Conservation (phyloP, 2,888 invertebrate genomes). For the Silvanus unidentatus region DNA sequence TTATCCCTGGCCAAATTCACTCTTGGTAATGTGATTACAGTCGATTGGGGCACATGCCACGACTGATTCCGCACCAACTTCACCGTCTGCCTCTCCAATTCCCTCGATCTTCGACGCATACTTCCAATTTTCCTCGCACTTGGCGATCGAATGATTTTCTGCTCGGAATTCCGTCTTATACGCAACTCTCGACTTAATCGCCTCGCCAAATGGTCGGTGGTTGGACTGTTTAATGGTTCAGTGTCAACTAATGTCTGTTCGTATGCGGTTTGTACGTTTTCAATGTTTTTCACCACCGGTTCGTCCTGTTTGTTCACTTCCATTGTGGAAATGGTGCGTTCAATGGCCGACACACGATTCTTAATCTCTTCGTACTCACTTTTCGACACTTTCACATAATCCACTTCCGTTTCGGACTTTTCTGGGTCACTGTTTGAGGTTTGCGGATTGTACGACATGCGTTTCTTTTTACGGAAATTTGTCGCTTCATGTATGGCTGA, state of each 20-base stretch:
- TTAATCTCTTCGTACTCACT: constrained; percentile 74
- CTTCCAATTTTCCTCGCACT: constrained; percentile 77
- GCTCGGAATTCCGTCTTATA: constrained; percentile 63
- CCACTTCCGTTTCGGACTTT: constrained; percentile 32
- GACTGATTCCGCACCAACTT: constrained; percentile 59
- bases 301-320: constrained; percentile 41
- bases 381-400: constrained; percentile 67
- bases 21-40: constrained; percentile 29
- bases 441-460: constrained; percentile 11
- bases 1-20: constrained; percentile 51
- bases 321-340: constrained; percentile 58
- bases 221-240: constrained; percentile 55
- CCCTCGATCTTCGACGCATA: constrained; percentile 65
- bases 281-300: constrained; percentile 48
- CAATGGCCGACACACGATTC: constrained; percentile 66
- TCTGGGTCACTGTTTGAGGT: neutral
- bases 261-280: constrained; percentile 65
- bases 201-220: constrained; percentile 65
- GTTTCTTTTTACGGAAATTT: constrained; percentile 33
- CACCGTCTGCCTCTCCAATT: constrained; percentile 42
- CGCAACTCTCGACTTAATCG: constrained; percentile 67
- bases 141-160: constrained; percentile 60
- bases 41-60: constrained; percentile 52
- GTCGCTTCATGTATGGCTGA: constrained; percentile 48
- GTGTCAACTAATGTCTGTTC: constrained; percentile 68